Conservation (phyloP, 2,797 vertebrate species). For the Meda fulgida region DNA sequence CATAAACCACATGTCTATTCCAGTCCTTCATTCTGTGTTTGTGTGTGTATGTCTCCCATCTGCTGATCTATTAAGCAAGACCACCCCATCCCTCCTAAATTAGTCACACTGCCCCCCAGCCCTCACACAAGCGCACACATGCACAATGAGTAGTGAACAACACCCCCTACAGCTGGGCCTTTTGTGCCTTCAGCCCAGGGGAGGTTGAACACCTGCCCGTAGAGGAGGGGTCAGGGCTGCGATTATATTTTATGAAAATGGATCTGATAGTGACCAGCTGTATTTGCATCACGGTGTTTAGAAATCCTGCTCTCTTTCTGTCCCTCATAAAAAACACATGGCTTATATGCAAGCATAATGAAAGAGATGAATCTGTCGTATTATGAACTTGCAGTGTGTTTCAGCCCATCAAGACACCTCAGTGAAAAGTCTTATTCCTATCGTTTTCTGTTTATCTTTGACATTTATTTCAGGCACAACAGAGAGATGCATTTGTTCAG, state of each 20-base stretch:
- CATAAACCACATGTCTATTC: constrained; percentile 30
- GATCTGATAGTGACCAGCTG: constrained; percentile 33
- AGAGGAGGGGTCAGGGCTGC: constrained; percentile 37
- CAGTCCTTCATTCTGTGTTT: constrained; percentile 18
- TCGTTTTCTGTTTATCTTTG: constrained; percentile 38
- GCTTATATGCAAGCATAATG: background rate
- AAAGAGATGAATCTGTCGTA: background rate
- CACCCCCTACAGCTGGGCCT: constrained; percentile 60
- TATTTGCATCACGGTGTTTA: constrained; percentile 5
- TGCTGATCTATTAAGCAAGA: constrained; percentile 54
- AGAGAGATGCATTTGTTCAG: constrained; percentile 91
- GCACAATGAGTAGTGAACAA: constrained; percentile 50
- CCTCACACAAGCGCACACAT: constrained; percentile 41
- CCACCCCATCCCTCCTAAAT: constrained; percentile 51
- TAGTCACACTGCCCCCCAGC: constrained; percentile 44
- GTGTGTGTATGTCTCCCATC: constrained; percentile 53
- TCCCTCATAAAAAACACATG: background rate
- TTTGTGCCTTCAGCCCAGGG: constrained; percentile 53
- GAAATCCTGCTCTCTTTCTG: background rate
- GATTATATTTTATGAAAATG: constrained; percentile 30
- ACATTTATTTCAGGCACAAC: constrained; percentile 84
- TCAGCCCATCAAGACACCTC: background rate
- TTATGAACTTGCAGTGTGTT: background rate
- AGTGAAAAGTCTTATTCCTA: constrained; percentile 21
- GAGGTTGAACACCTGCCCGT: constrained; percentile 61